These are phyloP conservation scores for Dolomedes plantarius DNA, from an alignment of 2,888 invertebrate species.

Conservation along the genomic window DNA sequence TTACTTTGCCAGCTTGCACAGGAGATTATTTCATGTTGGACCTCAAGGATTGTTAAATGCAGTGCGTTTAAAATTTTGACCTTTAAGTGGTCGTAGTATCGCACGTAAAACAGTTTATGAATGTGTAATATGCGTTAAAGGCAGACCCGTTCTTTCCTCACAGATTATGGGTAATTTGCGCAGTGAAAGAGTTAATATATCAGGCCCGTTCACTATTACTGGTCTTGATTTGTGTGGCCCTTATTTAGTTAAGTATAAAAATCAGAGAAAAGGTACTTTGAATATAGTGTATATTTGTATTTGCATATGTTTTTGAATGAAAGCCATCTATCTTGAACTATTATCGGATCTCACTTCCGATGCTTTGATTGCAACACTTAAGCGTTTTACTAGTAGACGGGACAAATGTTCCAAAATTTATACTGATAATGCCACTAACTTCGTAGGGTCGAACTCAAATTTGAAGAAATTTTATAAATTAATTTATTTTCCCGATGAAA, in stretches of 20 bases:
- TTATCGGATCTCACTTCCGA: background rate
- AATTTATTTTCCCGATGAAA: background rate
- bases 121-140: background rate
- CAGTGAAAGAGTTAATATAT: background rate
- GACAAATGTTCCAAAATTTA: background rate
- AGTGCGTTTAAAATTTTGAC: constrained; percentile 4
- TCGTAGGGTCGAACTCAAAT: background rate
- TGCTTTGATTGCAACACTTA: no score
- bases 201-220: background rate
- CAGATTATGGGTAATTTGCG: constrained; percentile 17
- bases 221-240: background rate
- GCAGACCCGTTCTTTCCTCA: background rate
- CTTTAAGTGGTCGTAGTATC: background rate
- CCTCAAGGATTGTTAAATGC: no score
- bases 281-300: constrained; percentile 11
- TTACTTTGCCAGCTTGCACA: background rate
- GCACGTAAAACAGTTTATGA: background rate
- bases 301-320: constrained; percentile 7
- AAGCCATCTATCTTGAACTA: background rate
- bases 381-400: background rate
- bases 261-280: background rate
- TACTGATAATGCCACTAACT: background rate
- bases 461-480: no score
- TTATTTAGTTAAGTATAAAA: background rate
- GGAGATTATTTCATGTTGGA: background rate